Conservation (phyloP, 2,113 vertebrate genomes). For the Oncorhynchus gorbuscha region DNA sequence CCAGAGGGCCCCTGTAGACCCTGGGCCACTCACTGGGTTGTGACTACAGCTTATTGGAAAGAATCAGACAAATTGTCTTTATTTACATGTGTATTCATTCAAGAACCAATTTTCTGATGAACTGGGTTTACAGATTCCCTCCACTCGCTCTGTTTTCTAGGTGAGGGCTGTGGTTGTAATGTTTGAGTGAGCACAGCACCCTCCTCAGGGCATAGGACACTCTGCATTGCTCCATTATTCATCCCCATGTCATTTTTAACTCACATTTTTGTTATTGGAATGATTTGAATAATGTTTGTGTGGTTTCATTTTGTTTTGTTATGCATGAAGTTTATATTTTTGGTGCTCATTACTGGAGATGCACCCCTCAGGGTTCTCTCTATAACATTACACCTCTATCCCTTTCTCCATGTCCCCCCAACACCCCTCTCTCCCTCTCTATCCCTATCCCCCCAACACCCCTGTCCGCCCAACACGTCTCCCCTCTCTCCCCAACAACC, state of each 20-base stretch:
- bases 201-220: slow-evolving; percentile 51
- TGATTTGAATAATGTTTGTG: not conserved
- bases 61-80: slow-evolving; percentile 63
- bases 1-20: slow-evolving; percentile 12
- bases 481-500: not conserved
- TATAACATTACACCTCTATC: not conserved
- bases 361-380: not conserved
- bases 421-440: not conserved
- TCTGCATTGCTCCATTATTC: slow-evolving; percentile 37
- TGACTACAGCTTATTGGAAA: slow-evolving; percentile 64
- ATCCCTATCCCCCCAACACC: too few relatives aligned
- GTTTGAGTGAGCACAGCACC: slow-evolving; percentile 54
- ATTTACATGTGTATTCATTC: slow-evolving; percentile 69
- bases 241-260: slow-evolving; percentile 18
- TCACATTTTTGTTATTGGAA: slow-evolving; percentile 9
- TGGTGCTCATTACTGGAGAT: not conserved
- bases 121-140: slow-evolving; percentile 65
- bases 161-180: slow-evolving; percentile 65
- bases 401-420: not conserved
- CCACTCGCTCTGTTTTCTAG: slow-evolving; percentile 52
- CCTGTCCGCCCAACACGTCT: not conserved
- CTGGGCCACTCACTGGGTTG: slow-evolving; percentile 51
- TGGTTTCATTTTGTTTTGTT: not conserved
- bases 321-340: not conserved
- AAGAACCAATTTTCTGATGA: slow-evolving; percentile 61